A percentile compares a stretch with the other conserved stretches of the same genome.
Conservation (phyloP, 2,888 invertebrate genomes). For the Protonemura montana region DNA sequence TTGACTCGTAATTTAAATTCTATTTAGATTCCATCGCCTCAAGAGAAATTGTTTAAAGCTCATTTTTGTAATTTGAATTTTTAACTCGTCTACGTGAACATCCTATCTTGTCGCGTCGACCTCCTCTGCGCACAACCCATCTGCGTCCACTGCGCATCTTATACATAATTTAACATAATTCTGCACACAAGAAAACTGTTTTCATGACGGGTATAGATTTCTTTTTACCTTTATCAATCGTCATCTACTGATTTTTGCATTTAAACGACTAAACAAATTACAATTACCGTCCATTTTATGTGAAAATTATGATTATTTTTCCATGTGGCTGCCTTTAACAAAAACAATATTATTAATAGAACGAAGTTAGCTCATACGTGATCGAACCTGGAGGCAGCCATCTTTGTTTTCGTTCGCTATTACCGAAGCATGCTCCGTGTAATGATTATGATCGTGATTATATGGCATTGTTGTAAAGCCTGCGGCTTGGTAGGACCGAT, state of each 20-base stretch:
- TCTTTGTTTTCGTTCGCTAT: conserved; percentile 42
- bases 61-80: conserved; percentile 38
- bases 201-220: neutral
- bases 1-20: conserved; percentile 31
- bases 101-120: conserved; percentile 22
- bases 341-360: conserved; percentile 12
- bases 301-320: conserved; percentile 12
- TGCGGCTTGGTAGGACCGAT: conserved; percentile 44
- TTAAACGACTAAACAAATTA: conserved; percentile 39
- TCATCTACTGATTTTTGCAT: conserved; percentile 38
- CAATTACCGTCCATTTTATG: neutral
- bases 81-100: conserved; percentile 35
- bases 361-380: conserved; percentile 9
- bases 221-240: conserved; percentile 1
- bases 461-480: conserved; percentile 47
- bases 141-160: conserved; percentile 19
- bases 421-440: conserved; percentile 21
- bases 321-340: neutral
- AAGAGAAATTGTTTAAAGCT: conserved; percentile 35
- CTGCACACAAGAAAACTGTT: conserved; percentile 10
- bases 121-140: conserved; percentile 3
- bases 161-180: conserved; percentile 38
- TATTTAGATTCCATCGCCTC: conserved; percentile 35
- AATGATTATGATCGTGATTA: conserved; percentile 48
- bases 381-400: conserved; percentile 41